Evolutionary conservation across 1,140 invertebrate genomes (phyloP).

Genomic region (Drosophila insularis): DNA sequence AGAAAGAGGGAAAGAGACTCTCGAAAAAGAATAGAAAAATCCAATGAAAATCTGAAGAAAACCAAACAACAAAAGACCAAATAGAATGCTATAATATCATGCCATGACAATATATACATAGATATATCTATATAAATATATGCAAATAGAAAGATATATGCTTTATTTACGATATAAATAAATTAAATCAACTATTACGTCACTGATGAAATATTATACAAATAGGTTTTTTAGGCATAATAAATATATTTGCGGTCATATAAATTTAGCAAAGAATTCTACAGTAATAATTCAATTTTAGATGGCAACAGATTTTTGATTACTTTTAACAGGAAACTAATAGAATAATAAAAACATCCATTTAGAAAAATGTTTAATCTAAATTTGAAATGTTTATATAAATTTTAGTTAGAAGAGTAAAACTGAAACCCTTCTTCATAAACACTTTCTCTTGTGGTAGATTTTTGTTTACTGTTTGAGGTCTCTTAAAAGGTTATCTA

Average conservation of each 20-base stretch:
- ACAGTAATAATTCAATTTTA: neutral
- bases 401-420: too few relatives aligned
- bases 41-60: neutral
- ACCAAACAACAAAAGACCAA: neutral
- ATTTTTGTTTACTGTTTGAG: too few relatives aligned
- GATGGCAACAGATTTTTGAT: too few relatives aligned
- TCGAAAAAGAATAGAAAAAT: neutral
- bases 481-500: too few relatives aligned
- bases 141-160: slow-evolving; percentile 10
- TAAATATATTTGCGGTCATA: too few relatives aligned
- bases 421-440: too few relatives aligned
- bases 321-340: too few relatives aligned
- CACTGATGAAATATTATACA: slow-evolving; percentile 1
- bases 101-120: slow-evolving; percentile 13
- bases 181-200: neutral
- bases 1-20: neutral
- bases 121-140: slow-evolving; percentile 10
- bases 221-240: neutral
- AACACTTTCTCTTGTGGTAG: too few relatives aligned
- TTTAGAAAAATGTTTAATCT: too few relatives aligned
- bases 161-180: neutral
- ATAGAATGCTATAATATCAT: neutral
- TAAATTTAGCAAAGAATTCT: too few relatives aligned
- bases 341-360: too few relatives aligned
- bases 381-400: too few relatives aligned